Conservation (phyloP, 2,888 invertebrate genomes). For the Argyresthia goedartella region DNA sequence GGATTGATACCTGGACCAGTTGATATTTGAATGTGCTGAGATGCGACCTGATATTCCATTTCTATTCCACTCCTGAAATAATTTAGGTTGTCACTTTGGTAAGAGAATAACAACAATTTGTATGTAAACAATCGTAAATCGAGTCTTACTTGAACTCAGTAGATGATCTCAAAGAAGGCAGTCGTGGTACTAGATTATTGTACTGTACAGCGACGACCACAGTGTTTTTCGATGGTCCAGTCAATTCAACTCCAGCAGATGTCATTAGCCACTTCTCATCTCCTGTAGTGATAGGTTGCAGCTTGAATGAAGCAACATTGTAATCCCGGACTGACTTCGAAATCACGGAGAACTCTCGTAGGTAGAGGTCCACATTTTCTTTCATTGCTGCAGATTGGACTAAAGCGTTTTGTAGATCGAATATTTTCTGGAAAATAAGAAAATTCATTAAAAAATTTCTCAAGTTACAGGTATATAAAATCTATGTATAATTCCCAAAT, state of each 20-base stretch:
- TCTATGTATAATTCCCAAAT: neutral
- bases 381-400: conserved; percentile 45
- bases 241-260: conserved; percentile 48
- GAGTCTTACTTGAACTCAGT: conserved; percentile 74
- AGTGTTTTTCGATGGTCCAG: conserved; percentile 33
- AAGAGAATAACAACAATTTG: neutral
- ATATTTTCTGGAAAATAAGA: conserved; percentile 42
- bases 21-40: conserved; percentile 59
- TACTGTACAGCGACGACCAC: conserved; percentile 71
- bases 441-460: neutral
- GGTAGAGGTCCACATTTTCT: conserved; percentile 29
- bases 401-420: conserved; percentile 51
- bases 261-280: conserved; percentile 43
- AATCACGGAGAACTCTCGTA: conserved; percentile 41
- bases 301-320: conserved; percentile 43
- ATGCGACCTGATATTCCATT: conserved; percentile 75
- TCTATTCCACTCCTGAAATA: conserved; percentile 73
- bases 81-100: neutral
- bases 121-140: neutral
- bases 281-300: conserved; percentile 22
- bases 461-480: too few species aligned
- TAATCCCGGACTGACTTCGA: conserved; percentile 38
- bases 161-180: conserved; percentile 72
- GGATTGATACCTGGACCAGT: conserved; percentile 38
- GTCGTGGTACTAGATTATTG: conserved; percentile 72